phyloP scores from a whole-genome alignment of 2,888 invertebrate genomes.

The Craniophora ligustri region DNA sequence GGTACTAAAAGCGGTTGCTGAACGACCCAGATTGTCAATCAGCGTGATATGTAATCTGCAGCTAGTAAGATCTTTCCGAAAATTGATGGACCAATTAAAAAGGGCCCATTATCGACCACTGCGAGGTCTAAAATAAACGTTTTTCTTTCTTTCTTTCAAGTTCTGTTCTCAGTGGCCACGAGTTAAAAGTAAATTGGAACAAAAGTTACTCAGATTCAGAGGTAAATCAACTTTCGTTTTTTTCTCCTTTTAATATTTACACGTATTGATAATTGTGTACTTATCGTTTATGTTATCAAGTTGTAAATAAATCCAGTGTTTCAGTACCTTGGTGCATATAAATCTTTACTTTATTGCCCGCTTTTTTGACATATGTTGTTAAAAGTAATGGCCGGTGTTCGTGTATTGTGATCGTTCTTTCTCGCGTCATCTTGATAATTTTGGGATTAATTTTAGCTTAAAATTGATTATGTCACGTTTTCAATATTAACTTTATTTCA shows the following conservation, averaged over 20 bases:
- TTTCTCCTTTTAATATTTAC: constrained; percentile 24
- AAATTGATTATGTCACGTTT: constrained; percentile 36
- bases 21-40: constrained; percentile 18
- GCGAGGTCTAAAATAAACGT: too few species aligned
- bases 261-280: constrained; percentile 22
- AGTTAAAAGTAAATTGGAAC: constrained; percentile 34
- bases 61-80: constrained; percentile 38
- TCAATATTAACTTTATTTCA: constrained; percentile 12
- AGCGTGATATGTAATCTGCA: constrained; percentile 25
- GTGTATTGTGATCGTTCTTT: constrained; percentile 25
- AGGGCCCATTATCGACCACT: too few species aligned
- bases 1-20: constrained; percentile 9
- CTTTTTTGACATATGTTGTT: constrained; percentile 25
- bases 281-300: constrained; percentile 36
- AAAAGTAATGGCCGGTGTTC: constrained; percentile 30
- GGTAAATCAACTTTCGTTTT: constrained; percentile 46
- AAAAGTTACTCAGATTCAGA: constrained; percentile 31
- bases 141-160: too few species aligned
- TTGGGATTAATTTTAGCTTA: constrained; percentile 12
- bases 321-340: constrained; percentile 37
- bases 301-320: constrained; percentile 43
- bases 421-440: constrained; percentile 22
- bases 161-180: constrained; percentile 34
- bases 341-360: constrained; percentile 28
- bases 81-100: constrained; percentile 60